Evolutionary conservation across 2,113 vertebrate species (phyloP), one percentile per base, ranked within the genome.

Genomic region (Sisor rabdophorus): DNA sequence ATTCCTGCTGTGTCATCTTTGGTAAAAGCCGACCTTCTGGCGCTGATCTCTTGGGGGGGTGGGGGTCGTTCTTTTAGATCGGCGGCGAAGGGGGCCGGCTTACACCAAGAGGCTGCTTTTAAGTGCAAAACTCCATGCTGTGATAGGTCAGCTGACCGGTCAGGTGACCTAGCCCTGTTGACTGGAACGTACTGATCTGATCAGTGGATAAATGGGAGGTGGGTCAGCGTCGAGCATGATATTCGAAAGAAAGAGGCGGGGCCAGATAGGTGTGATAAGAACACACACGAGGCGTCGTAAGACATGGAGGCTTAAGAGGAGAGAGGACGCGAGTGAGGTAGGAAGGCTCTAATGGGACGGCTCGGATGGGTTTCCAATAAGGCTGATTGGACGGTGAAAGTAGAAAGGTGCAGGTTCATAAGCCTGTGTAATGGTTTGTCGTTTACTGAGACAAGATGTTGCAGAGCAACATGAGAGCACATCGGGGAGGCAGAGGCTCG

Each of bases 81-180:
- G 28, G 81, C n/a, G 61, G 40, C 50, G 22, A 73, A 67, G 67
- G 73, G 71, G 71, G 69, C 55, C 81, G 52, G 78, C 73, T 82
- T n/a, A 48, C 70, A 72, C 81, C 26, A 55, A 78, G 53, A 44
- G 32, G 26, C 19, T 70, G 63, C 36, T 71, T 54, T 70, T 75
- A 84, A 88, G 88, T 90, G 89, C 88, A 89, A 89, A 87, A 79
- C 68, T 85, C 83, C 86, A 80, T 82, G 87, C 85, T 84, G 87
- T 83, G 73, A 79, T 85, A 76, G 83, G 81, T 77, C 36, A 76
- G 81, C 84, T 75, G 70, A 79, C 80, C 77, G 78, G 76, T 76
- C 79, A 48, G 81, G 71, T 83, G 84, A 83, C 75, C 69, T 59
- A 67, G 80, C 79, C 83, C 79, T 55, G 2, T 71, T 44, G 76